A percentile compares a stretch with the other conserved stretches of the same genome.
Conservation (phyloP, 1,140 invertebrate species). For the Cotesia typhae region DNA sequence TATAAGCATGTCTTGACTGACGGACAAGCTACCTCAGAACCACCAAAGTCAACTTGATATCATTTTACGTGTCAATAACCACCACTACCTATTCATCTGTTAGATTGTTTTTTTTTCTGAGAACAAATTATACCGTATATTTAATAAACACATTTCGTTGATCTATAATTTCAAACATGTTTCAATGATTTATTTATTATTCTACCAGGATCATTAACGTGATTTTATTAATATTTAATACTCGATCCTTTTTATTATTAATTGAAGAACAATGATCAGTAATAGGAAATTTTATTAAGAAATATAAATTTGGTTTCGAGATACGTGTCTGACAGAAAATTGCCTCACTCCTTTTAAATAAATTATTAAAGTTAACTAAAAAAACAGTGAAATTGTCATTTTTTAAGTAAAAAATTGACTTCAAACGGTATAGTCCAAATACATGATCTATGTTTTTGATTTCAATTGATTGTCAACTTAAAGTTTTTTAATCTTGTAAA, state of each 20-base stretch:
- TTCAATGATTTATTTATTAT: neutral
- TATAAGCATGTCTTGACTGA: constrained; percentile 29
- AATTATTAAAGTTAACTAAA: too few species aligned
- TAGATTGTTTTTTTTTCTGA: neutral
- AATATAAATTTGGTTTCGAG: too few species aligned
- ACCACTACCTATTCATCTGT: constrained; percentile 16
- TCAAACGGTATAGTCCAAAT: too few species aligned
- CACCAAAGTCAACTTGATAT: constrained; percentile 49
- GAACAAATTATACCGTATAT: constrained; percentile 9
- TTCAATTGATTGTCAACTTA: too few species aligned
- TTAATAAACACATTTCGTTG: neutral
- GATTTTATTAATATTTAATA: neutral
- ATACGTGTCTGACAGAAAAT: too few species aligned
- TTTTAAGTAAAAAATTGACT: too few species aligned
- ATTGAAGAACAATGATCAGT: neutral
- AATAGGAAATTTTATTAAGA: neutral
- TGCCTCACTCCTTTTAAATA: too few species aligned
- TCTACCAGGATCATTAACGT: neutral
- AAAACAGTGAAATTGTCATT: too few species aligned
- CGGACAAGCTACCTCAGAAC: constrained; percentile 32
- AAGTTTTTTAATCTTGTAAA: too few species aligned
- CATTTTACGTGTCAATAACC: constrained; percentile 20
- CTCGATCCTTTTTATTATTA: neutral
- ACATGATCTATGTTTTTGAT: too few species aligned
- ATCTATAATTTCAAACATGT: neutral